Percentiles rank a stretch among this genome's conserved stretches.
Evolutionary conservation across 2,113 vertebrate species (phyloP).

Genomic region (Cranoglanis bouderius): DNA sequence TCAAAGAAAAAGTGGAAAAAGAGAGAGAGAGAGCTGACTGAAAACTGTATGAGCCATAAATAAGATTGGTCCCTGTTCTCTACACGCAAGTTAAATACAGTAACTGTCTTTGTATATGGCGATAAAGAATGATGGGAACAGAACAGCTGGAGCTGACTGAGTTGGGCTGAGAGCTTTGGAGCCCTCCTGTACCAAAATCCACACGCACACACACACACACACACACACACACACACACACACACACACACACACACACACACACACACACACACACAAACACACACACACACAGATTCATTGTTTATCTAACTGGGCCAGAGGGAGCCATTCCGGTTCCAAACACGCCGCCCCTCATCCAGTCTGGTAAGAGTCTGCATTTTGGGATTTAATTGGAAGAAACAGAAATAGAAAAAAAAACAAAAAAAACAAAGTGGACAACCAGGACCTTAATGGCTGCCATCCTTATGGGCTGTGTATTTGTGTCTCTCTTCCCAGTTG

Average conservation of each 20-base stretch:
- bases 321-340: conserved; percentile 65
- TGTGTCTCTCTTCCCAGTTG: conserved; percentile 40
- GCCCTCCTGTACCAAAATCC: conserved; percentile 20
- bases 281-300: conserved; percentile 45
- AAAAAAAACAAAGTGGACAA: conserved; percentile 47
- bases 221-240: background rate
- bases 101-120: conserved; percentile 51
- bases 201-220: conserved; percentile 8
- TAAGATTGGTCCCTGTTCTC: conserved; percentile 58
- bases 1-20: background rate
- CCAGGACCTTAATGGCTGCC: conserved; percentile 27
- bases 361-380: conserved; percentile 57
- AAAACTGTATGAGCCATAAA: conserved; percentile 32
- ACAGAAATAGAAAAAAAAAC: conserved; percentile 3
- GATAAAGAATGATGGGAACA: conserved; percentile 57
- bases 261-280: conserved; percentile 3
- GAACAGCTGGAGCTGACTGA: conserved; percentile 61
- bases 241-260: background rate
- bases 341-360: conserved; percentile 57
- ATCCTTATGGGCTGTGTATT: conserved; percentile 10
- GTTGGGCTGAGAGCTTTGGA: conserved; percentile 52
- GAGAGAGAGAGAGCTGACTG: background rate
- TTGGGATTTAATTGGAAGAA: conserved; percentile 69
- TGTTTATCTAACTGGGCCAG: conserved; percentile 70
- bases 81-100: conserved; percentile 51